Base-by-base conservation (phyloP, 2,113 vertebrate species). In the Rynchops niger region DNA sequence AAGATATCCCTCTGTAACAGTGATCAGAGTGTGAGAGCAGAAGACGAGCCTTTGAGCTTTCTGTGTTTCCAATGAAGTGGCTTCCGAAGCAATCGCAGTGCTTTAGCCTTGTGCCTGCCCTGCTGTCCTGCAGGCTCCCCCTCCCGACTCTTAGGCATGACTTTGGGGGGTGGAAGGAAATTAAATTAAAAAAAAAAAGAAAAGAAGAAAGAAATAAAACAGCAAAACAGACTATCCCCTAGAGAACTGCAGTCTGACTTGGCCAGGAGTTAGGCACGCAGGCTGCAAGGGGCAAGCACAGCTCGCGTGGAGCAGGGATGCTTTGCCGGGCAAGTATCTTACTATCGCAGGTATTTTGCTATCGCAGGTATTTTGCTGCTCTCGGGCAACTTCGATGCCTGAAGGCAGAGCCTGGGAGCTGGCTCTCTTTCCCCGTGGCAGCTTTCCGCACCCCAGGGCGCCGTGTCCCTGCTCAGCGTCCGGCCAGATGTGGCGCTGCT, bases 331-430 rank as follows among this genome's bases (percentile, higher is more conserved):
- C 47, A 61, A 45, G 17, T 36, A 2, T 73, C 82, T 56, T 25
- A 16, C 27, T 30, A 30, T 17, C 7, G 19, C 32, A 47, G n/a
- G 45, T 36, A 55, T 43, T 66, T 26, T 42, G 30, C 26, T 71
- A 6, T 42, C 0, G 0, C 19, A 21, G 62, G 12, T 21, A 25
- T 23, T 82, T 65, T 74, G 56, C 53, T 43, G 62, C 30, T 43
- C 49, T 30, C 0, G 0, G 59, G 23, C n/a, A 27, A 29, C n/a
- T 76, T 21, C 4, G 11, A 11, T 15, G 23, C 22, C 80, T 43
- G 30, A 43, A 89, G 22, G 73, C 59, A 82, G 42, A 84, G n/a
- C 17, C 56, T 53, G 1, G 1, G 42, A 65, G 45, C 50, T 49
- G 76, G 14, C 7, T 52, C 16, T 8, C 20, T 7, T 34, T 92